Percentiles rank a stretch among this genome's conserved stretches.
phyloP scores from a whole-genome alignment of 1,140 invertebrate species.

The Anadara kagoshimensis region DNA sequence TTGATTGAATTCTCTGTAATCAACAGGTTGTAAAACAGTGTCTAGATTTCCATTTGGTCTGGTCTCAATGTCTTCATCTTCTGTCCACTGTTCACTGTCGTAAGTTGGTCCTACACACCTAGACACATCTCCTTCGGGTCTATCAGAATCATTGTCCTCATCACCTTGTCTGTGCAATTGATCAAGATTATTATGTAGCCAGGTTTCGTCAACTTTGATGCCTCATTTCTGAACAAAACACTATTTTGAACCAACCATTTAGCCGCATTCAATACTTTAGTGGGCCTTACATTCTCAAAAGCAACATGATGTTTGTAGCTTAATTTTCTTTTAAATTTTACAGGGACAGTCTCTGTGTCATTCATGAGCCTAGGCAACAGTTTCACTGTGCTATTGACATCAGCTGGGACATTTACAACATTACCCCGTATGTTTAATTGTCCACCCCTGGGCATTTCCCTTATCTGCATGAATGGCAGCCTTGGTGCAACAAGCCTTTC shows the following conservation, averaged over 20 bases:
- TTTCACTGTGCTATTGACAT: slow-evolving; percentile 19
- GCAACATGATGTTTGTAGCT: slow-evolving; percentile 26
- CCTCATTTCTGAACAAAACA: slow-evolving; percentile 21
- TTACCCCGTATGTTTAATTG: slow-evolving; percentile 29
- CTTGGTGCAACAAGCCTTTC: too few species aligned
- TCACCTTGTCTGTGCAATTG: not conserved
- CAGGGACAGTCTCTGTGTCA: slow-evolving; percentile 26
- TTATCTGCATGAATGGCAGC: slow-evolving; percentile 44
- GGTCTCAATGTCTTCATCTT: slow-evolving; percentile 8
- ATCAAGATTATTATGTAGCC: not conserved
- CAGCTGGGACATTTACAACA: slow-evolving; percentile 42
- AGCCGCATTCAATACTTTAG: slow-evolving; percentile 13
- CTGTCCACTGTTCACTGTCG: slow-evolving; percentile 18
- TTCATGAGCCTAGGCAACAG: slow-evolving; percentile 23
- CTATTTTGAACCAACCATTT: slow-evolving; percentile 27
- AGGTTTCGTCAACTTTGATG: slow-evolving; percentile 18
- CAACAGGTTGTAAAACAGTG: slow-evolving; percentile 21
- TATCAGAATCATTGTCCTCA: not conserved
- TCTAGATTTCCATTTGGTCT: slow-evolving; percentile 34
- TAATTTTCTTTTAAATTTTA: slow-evolving; percentile 36
- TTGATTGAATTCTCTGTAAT: slow-evolving; percentile 35
- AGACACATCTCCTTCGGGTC: not conserved
- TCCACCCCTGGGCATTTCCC: slow-evolving; percentile 35
- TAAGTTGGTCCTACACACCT: not conserved
- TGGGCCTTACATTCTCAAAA: slow-evolving; percentile 34